These are phyloP conservation scores for Thunnus thynnus DNA, from an alignment of 2,113 vertebrate genomes.

Conservation along the genomic window DNA sequence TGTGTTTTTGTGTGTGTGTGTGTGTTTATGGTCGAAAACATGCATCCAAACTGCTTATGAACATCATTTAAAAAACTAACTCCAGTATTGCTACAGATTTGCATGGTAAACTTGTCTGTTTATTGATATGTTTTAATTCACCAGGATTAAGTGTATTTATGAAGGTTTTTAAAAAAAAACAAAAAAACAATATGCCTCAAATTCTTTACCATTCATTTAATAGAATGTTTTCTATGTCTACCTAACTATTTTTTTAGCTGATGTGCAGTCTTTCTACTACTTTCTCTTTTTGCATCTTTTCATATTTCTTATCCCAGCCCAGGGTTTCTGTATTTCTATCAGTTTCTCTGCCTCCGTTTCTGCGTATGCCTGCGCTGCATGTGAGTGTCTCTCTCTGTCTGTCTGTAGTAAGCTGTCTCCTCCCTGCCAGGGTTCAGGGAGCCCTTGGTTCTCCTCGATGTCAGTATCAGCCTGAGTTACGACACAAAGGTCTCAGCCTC, in stretches of 20 bases:
- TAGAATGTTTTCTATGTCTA: neutral
- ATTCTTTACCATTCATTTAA: slow-evolving; percentile 17
- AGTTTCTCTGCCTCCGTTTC: slow-evolving; percentile 13
- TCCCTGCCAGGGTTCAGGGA: slow-evolving; percentile 59
- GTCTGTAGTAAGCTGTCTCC: slow-evolving; percentile 52
- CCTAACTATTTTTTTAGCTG: neutral
- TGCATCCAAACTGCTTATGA: slow-evolving; percentile 23
- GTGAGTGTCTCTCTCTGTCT: slow-evolving; percentile 36
- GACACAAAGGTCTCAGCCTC: slow-evolving; percentile 75
- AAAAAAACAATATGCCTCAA: neutral
- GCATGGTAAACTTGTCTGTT: slow-evolving; percentile 21
- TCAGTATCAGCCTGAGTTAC: slow-evolving; percentile 80
- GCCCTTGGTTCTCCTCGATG: slow-evolving; percentile 67
- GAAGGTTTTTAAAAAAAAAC: neutral
- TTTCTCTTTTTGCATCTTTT: neutral
- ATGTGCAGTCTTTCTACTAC: slow-evolving; percentile 5
- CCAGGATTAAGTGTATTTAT: neutral
- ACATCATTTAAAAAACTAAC: slow-evolving; percentile 35
- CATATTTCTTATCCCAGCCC: neutral
- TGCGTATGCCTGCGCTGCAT: slow-evolving; percentile 20
- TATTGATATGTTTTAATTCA: slow-evolving; percentile 6
- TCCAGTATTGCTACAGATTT: slow-evolving; percentile 19
- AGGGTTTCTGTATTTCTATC: slow-evolving; percentile 14
- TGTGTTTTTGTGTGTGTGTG: slow-evolving; percentile 43
- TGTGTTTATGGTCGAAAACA: slow-evolving; percentile 19